Base-by-base conservation (phyloP, 2,888 invertebrate genomes). In the Acheta domesticus region DNA sequence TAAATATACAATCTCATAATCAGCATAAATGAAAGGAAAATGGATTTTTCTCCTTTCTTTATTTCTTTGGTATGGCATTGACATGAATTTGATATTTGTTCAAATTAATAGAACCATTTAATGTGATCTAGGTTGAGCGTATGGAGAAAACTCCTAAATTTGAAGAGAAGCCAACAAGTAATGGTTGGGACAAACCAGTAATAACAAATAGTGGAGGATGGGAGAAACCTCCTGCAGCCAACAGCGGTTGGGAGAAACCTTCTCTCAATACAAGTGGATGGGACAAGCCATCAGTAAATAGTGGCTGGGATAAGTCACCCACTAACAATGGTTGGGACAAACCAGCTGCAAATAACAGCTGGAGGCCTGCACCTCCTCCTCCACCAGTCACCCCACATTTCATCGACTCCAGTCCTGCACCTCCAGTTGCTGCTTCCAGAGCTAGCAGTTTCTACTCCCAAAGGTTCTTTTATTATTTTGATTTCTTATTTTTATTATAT, bases 281-380 rank as follows among this genome's bases (percentile, higher is more conserved):
- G 81, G 81, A 81, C 75, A 81, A 79, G 12, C 50, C 19, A 36
- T 23, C 62, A 8, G 20, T 49, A 21, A 48, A 12, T 21, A 23
- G 74, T 23, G 73, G 73, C 74, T 78, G 79, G 78, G 79, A 78
- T 49, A 78, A 74, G n/a, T 62, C 77, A 8, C 80, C 75, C 14
- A 75, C 48, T 20, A 73, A 74, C 36, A 75, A 75, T 23, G 77
- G 50, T 50, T 78, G 80, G 80, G 80, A 48, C 75, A 79, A 48
- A 23, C 78, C 88, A 92, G 21, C 92, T 92, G 0, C 91, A 91
- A 11, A 91, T 90, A 0, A 90, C 89, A 0, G 89, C 89, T 8
- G 90, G 89, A 80, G 82, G 5, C 91, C 91, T 12, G 91, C 87
- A 74, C 92, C 88, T 36, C 91, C 89, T 16, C 91, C 91, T 0